Percentiles rank a stretch among this genome's conserved stretches.
Evolutionary conservation across 2,888 invertebrate genomes (phyloP).

Genomic region (Cheilosia variabilis): DNA sequence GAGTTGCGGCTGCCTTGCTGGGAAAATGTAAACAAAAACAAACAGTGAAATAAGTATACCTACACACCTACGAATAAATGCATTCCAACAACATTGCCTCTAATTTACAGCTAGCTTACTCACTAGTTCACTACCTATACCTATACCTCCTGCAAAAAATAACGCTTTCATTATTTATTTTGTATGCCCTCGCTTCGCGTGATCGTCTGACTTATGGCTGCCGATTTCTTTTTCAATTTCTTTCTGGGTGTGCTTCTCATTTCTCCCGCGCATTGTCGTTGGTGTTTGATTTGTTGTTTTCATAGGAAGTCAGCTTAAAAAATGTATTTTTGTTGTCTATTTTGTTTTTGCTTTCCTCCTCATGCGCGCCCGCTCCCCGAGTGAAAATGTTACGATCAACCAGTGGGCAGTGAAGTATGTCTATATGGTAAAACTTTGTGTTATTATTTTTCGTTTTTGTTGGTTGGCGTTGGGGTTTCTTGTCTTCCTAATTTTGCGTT

Average conservation of each 20-base stretch:
- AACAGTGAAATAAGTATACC: too few species aligned
- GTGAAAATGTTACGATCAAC: too few species aligned
- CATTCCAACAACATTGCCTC: conserved; percentile 32
- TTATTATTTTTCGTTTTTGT: too few species aligned
- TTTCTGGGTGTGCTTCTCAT: background rate
- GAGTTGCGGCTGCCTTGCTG: conserved; percentile 18
- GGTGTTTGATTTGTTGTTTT: background rate
- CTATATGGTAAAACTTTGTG: too few species aligned
- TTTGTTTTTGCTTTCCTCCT: background rate
- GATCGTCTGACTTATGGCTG: too few species aligned
- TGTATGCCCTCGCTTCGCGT: too few species aligned
- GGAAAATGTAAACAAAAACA: conserved; percentile 45
- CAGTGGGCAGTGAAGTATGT: too few species aligned
- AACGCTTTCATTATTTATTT: background rate
- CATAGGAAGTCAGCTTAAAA: background rate
- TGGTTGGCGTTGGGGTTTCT: too few species aligned
- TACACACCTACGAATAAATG: conserved; percentile 23
- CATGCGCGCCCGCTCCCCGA: background rate
- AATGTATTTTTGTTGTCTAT: background rate
- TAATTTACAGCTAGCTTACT: conserved; percentile 31
- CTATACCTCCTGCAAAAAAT: conserved; percentile 2
- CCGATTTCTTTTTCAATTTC: background rate
- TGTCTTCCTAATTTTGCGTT: too few species aligned
- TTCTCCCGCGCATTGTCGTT: background rate
- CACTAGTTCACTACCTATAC: too few species aligned